These are phyloP conservation scores for Nomia melanderi DNA, from an alignment of 1,140 invertebrate genomes.

Conservation along the genomic window DNA sequence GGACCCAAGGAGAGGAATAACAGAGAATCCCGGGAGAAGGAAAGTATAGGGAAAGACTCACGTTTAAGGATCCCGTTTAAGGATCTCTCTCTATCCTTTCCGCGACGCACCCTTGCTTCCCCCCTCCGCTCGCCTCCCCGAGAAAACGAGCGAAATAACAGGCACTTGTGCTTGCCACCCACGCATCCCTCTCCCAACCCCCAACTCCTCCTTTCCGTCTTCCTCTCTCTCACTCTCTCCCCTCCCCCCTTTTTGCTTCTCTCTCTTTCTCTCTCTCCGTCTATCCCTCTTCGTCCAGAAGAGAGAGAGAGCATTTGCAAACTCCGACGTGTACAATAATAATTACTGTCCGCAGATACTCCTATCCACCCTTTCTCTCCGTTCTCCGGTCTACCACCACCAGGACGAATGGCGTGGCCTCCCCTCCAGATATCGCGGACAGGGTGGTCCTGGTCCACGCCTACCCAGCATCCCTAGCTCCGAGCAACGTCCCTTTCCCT, in stretches of 20 bases:
- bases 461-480: constrained; percentile 69
- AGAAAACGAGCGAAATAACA: constrained; percentile 69
- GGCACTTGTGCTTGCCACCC: constrained; percentile 63
- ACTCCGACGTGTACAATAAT: constrained; percentile 74
- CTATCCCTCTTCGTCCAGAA: constrained; percentile 39
- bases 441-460: constrained; percentile 71
- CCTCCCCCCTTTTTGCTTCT: no score
- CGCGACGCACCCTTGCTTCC: constrained; percentile 14
- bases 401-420: constrained; percentile 53
- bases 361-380: constrained; percentile 37
- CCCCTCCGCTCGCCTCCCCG: not conserved
- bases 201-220: no score
- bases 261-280: not conserved
- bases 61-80: constrained; percentile 79
- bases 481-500: constrained; percentile 51
- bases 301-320: constrained; percentile 72
- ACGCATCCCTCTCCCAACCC: constrained; percentile 35
- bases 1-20: constrained; percentile 53
- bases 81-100: constrained; percentile 62
- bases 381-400: constrained; percentile 23
- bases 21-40: constrained; percentile 40
- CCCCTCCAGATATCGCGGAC: constrained; percentile 56
- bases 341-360: constrained; percentile 69
- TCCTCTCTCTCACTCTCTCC: no score
- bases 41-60: constrained; percentile 71